Evolutionary conservation across 2,888 invertebrate species (phyloP), one percentile per base, ranked within the genome.

Genomic region (Phortica okadai): DNA sequence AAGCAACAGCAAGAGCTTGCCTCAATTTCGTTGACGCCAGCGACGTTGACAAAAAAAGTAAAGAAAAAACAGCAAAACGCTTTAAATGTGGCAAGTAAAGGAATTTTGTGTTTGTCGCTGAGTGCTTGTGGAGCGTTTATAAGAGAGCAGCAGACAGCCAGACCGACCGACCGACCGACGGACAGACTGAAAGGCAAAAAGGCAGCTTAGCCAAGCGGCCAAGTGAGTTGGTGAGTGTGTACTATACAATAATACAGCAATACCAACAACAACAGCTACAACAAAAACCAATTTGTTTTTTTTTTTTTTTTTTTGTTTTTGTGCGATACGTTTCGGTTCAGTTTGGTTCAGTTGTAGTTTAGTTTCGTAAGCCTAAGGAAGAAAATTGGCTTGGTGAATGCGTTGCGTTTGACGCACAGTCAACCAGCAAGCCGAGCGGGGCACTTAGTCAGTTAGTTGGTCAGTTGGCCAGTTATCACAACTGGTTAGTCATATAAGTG

Each of bases 331-430:
- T n/a, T 11, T 69, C 50, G 45, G 7, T 64, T 69, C 69, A 6
- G 45, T 21, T 45, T 21, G 10, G 45, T n/a, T 69, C 69, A 72
- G 70, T 72, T 72, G 70, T 72, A 72, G 70, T 72, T 72, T 72
- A 72, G 70, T 72, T 72, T 56, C 70, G 70, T 72, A 72, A 72
- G 70, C 54, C 25, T 44, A 72, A 72, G 70, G 54, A 72, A 72
- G 62, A 21, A 62, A 62, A 50, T 67, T 64, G 64, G 67, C 6
- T 44, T 42, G 44, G 14, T 41, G 42, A 67, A 14, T 8, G 44
- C 66, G 66, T 33, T 41, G 41, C 42, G 66, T 42, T 67, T 14
- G 50, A 50, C 62, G 50, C 62, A 62, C 62, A 62, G 62, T 72
- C 70, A 33, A 14, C 8, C 70, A 56, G 14, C 70, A 7, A 33